These are phyloP conservation scores for Aporophyla nigra DNA, from an alignment of 2,888 invertebrate genomes.

Conservation along the genomic window DNA sequence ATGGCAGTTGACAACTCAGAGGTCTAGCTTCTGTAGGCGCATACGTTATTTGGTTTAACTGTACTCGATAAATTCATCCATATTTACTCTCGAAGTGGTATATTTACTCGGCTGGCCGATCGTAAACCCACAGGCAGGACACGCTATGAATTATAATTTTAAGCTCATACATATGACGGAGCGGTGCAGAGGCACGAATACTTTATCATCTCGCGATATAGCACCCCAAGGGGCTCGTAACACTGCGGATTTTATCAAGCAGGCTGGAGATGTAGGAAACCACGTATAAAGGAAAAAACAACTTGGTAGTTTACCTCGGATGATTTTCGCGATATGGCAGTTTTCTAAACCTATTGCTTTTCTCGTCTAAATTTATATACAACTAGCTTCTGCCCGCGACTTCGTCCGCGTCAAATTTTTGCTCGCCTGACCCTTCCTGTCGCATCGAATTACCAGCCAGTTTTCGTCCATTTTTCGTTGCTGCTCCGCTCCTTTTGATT, in stretches of 20 bases:
- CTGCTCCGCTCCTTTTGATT: no score
- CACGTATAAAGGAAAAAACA: not conserved
- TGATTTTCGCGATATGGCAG: not conserved
- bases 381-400: not conserved
- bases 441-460: no score
- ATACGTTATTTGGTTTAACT: not conserved
- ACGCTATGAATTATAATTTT: slow-evolving; percentile 56
- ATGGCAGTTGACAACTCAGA: not conserved
- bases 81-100: not conserved
- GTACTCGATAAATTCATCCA: not conserved
- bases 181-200: slow-evolving; percentile 19
- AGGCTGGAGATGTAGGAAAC: not conserved
- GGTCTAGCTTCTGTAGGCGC: not conserved
- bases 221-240: slow-evolving; percentile 33
- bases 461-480: no score
- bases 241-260: slow-evolving; percentile 3
- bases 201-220: slow-evolving; percentile 36
- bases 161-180: slow-evolving; percentile 46
- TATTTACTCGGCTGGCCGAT: slow-evolving; percentile 24
- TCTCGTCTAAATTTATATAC: no score
- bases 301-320: not conserved
- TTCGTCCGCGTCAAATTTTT: no score
- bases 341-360: not conserved
- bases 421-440: no score
- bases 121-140: slow-evolving; percentile 38